Percentiles rank a stretch among this genome's conserved stretches.
Conservation (phyloP, 2,113 vertebrate genomes). For the Notothenia coriiceps region DNA sequence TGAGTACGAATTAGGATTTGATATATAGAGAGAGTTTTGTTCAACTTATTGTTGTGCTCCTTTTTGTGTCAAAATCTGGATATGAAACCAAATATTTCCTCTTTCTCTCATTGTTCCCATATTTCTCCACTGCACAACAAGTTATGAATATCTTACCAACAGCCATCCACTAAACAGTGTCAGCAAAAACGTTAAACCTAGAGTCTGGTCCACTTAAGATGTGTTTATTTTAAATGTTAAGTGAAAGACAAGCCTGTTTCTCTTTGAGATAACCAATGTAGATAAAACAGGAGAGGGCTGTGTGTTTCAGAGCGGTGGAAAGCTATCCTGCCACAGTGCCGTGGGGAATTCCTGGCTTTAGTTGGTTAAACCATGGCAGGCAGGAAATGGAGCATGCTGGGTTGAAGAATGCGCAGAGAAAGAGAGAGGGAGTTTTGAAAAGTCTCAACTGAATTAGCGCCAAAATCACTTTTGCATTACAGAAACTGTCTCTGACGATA, state of each 20-base stretch:
- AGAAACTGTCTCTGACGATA: background rate
- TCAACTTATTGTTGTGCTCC: background rate
- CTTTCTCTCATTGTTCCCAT: background rate
- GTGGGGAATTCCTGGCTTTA: slow-evolving; percentile 49
- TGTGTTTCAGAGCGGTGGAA: slow-evolving; percentile 28
- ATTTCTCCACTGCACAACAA: background rate
- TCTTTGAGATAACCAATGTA: slow-evolving; percentile 34
- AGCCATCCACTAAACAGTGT: background rate
- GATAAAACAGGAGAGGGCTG: slow-evolving; percentile 28
- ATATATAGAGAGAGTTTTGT: background rate
- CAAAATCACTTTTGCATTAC: background rate
- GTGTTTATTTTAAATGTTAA: background rate
- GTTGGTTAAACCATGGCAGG: slow-evolving; percentile 44
- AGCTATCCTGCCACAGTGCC: slow-evolving; percentile 46
- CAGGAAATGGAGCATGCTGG: slow-evolving; percentile 60
- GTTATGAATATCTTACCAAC: background rate
- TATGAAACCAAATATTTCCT: background rate
- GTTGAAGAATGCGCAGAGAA: slow-evolving; percentile 31
- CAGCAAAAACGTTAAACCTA: background rate
- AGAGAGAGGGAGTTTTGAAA: slow-evolving; percentile 71
- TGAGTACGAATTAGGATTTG: too few species aligned
- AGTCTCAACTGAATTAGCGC: background rate
- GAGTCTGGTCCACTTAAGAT: background rate
- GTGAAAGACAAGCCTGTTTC: slow-evolving; percentile 3
- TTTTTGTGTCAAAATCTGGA: background rate